Conservation (phyloP, 2,888 invertebrate genomes). For the Micoletzkya japonica region DNA sequence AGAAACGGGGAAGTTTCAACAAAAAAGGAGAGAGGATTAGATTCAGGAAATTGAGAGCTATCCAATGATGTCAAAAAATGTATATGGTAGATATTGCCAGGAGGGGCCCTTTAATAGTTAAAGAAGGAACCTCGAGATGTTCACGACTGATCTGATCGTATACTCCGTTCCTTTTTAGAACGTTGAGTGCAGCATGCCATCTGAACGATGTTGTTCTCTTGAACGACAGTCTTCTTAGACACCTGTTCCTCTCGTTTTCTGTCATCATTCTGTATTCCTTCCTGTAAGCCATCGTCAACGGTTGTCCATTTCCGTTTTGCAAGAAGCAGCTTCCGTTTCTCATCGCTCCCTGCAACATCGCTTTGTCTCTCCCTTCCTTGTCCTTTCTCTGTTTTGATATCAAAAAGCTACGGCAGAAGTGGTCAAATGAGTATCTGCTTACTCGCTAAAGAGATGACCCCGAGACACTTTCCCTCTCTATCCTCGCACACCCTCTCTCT, state of each 20-base stretch:
- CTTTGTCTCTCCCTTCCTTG: too few species aligned
- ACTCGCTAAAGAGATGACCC: not conserved
- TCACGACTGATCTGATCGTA: constrained; percentile 56
- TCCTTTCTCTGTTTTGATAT: too few species aligned
- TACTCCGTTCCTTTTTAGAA: constrained; percentile 58
- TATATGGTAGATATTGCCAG: too few species aligned
- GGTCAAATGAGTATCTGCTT: not conserved
- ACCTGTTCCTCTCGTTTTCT: constrained; percentile 56
- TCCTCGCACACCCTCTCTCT: not conserved
- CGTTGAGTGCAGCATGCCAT: constrained; percentile 60
- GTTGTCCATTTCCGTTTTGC: constrained; percentile 43
- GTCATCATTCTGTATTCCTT: constrained; percentile 63
- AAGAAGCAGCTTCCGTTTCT: constrained; percentile 57
- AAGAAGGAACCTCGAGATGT: constrained; percentile 44
- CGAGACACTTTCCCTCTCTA: not conserved
- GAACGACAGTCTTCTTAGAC: not conserved
- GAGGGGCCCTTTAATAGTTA: too few species aligned
- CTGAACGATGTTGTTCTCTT: constrained; percentile 29
- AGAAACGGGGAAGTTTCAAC: too few species aligned
- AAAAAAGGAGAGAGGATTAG: too few species aligned
- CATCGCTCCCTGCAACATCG: constrained; percentile 50
- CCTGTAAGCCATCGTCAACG: constrained; percentile 57
- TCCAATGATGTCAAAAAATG: too few species aligned
- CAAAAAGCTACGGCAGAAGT: not conserved
- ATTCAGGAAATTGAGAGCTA: too few species aligned